Evolutionary conservation across 2,113 vertebrate species (phyloP).

Genomic region (Brachionichthys hirsutus): DNA sequence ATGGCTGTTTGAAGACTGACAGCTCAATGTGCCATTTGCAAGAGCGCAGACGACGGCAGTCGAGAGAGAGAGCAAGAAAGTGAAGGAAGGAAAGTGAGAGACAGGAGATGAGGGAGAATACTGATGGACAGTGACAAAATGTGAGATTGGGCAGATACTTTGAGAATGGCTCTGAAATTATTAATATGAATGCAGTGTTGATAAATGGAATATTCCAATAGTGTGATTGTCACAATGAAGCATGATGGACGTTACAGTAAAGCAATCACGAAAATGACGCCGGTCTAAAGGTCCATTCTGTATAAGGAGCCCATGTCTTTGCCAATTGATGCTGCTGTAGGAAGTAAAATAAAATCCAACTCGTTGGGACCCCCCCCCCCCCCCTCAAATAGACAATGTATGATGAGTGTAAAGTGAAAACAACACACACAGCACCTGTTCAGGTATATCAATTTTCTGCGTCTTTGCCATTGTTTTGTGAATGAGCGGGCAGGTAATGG

Average conservation of each 20-base stretch:
- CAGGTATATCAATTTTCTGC: not conserved
- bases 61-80: conserved; percentile 15
- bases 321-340: conserved; percentile 42
- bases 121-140: conserved; percentile 23
- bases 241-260: conserved; percentile 59
- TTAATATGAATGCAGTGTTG: conserved; percentile 39
- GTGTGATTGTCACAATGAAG: conserved; percentile 53
- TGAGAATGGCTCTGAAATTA: conserved; percentile 29
- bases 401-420: not conserved
- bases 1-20: conserved; percentile 54
- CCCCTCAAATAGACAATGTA: not conserved
- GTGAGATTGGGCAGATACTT: conserved; percentile 37
- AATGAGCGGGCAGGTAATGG: not conserved
- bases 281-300: conserved; percentile 27
- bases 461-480: conserved; percentile 1
- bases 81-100: not conserved
- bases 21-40: conserved; percentile 53
- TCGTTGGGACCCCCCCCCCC: not conserved
- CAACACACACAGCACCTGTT: not conserved
- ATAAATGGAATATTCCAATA: conserved; percentile 56
- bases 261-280: conserved; percentile 46
- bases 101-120: not conserved
- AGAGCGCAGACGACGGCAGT: conserved; percentile 38
- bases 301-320: conserved; percentile 49
- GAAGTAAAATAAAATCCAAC: conserved; percentile 34